A percentile compares a stretch with the other conserved stretches of the same genome.
These are phyloP conservation scores for Drosophila baimaii DNA, from an alignment of 1,140 invertebrate genomes.

Conservation along the genomic window DNA sequence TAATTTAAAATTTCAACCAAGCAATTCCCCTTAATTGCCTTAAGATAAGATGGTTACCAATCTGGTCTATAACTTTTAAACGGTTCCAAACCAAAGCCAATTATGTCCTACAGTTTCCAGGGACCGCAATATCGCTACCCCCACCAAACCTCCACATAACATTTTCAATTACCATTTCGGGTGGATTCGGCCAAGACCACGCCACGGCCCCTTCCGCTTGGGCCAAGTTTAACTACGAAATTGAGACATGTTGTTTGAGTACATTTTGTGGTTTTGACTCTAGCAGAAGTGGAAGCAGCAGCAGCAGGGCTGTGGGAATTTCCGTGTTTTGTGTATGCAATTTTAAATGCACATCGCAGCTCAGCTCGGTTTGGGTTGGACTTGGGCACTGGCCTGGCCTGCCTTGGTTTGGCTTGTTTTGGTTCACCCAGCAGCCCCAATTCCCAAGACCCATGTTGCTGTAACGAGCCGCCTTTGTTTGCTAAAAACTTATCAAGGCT, in stretches of 20 bases:
- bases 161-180: slow-evolving; percentile 52
- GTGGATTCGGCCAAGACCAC: slow-evolving; percentile 24
- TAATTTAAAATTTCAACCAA: slow-evolving; percentile 6
- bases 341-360: slow-evolving; percentile 55
- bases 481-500: slow-evolving; percentile 78
- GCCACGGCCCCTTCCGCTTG: slow-evolving; percentile 8
- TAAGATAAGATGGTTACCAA: slow-evolving; percentile 16
- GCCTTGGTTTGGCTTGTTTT: slow-evolving; percentile 27
- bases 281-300: slow-evolving; percentile 8
- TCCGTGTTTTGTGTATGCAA: slow-evolving; percentile 55
- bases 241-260: slow-evolving; percentile 79
- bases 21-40: background rate
- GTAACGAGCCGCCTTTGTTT: slow-evolving; percentile 74
- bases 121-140: slow-evolving; percentile 17
- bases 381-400: background rate
- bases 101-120: slow-evolving; percentile 33
- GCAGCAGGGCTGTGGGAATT: slow-evolving; percentile 24
- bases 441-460: slow-evolving; percentile 65
- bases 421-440: slow-evolving; percentile 38
- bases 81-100: slow-evolving; percentile 37
- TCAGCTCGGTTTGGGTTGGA: slow-evolving; percentile 18
- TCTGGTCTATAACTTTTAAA: slow-evolving; percentile 43
- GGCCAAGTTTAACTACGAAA: slow-evolving; percentile 62
- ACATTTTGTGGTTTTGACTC: slow-evolving; percentile 72
- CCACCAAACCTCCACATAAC: slow-evolving; percentile 35